These are phyloP conservation scores for Drosophila obscura DNA, from an alignment of 1,140 invertebrate genomes.

Conservation along the genomic window DNA sequence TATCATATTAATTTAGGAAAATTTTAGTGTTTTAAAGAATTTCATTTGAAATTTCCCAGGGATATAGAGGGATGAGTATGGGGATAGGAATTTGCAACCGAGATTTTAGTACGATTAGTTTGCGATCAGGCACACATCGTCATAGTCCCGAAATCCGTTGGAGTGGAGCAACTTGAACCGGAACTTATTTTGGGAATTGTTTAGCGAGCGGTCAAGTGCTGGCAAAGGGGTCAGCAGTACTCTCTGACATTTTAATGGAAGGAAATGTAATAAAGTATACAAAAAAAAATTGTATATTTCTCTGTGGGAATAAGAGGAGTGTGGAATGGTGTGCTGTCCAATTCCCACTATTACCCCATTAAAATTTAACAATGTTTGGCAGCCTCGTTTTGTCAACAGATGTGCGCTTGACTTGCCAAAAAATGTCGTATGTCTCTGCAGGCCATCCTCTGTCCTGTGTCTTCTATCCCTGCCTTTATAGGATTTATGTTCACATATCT, in stretches of 20 bases:
- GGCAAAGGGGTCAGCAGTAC: no score
- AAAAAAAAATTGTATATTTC: slow-evolving; percentile 27
- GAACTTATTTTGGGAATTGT: no score
- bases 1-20: neutral
- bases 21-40: neutral
- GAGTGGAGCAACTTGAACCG: slow-evolving; percentile 23
- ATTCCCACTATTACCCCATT: slow-evolving; percentile 58
- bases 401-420: slow-evolving; percentile 65
- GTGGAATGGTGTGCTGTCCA: slow-evolving; percentile 2
- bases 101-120: no score
- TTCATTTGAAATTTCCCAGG: neutral
- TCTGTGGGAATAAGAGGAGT: neutral
- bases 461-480: slow-evolving; percentile 41
- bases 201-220: no score
- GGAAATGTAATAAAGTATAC: neutral
- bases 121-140: neutral
- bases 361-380: slow-evolving; percentile 62
- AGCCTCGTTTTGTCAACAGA: slow-evolving; percentile 55
- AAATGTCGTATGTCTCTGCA: slow-evolving; percentile 40
- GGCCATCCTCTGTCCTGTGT: no score
- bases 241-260: no score
- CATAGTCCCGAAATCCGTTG: neutral
- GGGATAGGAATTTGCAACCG: no score
- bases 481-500: slow-evolving; percentile 62
- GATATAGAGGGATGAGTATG: no score